Percentiles rank a stretch among this genome's conserved stretches.
Conservation (phyloP, 2,113 vertebrate genomes). For the Aspidoscelis tigris region DNA sequence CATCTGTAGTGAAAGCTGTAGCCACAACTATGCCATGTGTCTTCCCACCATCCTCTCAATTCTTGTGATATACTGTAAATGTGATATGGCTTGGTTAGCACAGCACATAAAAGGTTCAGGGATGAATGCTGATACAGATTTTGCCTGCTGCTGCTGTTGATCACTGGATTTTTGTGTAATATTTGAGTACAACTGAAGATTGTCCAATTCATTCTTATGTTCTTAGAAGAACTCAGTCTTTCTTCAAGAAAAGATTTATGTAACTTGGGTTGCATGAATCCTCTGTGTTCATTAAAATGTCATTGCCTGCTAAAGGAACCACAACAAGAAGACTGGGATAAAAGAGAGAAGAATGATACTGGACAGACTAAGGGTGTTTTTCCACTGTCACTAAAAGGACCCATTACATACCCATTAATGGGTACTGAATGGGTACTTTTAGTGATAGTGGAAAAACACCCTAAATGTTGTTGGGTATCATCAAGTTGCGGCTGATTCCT, state of each 20-base stretch:
- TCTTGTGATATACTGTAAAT: neutral
- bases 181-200: neutral
- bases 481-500: too few relatives aligned
- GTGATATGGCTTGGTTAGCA: neutral
- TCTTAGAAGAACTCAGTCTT: neutral
- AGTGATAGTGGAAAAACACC: too few relatives aligned
- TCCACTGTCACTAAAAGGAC: too few relatives aligned
- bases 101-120: neutral
- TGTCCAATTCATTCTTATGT: neutral
- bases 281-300: neutral
- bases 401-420: too few relatives aligned
- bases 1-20: neutral
- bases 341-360: neutral
- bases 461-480: too few relatives aligned
- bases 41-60: neutral
- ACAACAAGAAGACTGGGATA: neutral
- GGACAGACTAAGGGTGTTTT: too few relatives aligned
- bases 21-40: neutral
- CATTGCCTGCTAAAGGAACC: neutral
- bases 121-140: neutral
- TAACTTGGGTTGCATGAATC: neutral
- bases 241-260: neutral
- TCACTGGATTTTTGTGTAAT: neutral
- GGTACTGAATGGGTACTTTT: too few relatives aligned
- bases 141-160: neutral